Base-by-base conservation (phyloP, 2,888 invertebrate species). In the Drosophila mulleri region DNA sequence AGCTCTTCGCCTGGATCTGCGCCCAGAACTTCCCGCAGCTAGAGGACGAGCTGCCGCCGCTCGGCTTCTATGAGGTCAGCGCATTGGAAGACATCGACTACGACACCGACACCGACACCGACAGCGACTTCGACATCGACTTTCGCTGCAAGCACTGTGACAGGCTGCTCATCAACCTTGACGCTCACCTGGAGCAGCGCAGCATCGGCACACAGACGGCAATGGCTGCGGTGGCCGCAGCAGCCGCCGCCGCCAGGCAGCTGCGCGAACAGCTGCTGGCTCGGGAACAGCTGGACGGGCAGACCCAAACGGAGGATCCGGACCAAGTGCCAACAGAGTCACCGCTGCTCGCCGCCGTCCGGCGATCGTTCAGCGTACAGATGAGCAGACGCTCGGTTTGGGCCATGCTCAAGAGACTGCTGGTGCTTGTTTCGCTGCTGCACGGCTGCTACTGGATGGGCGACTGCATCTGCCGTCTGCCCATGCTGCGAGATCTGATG, bases 41-140 rank as follows among this genome's bases (percentile, higher is more conserved):
- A 11, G 70, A 77, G 41, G 78, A 79, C 9, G 81, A 81, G 26
- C 39, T 32, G 12, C 79, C 79, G 37, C 81, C 81, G 3, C 2
- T 3, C 9, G 18, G 48, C 18, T 79, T 73, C 41, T 61, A 71
- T 16, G 74, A 77, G 16, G 59, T 59, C n/a, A 14, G 64, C 18
- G 59, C 66, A 0, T 20, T 7, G 35, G 1, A 20, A 1, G 57
- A 63, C 9, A n/a, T 32, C 7, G 53, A 32, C 9, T 20, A 58
- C 23, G 23, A 26, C 26, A 26, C 3, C 2, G 29, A 29, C 29
- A 29, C 2, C 29, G 29, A 29, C 9, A 8, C 2, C 29, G 29
- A 29, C 29, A 8, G 7, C 8, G 29, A 29, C 8, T 0, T 8
- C 29, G 29, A 29, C 8, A 0, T 7, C 29, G 29, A 8, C 2